A percentile compares a stretch with the other conserved stretches of the same genome.
Evolutionary conservation across 2,113 vertebrate species (phyloP).

Genomic region (Xiphophorus hellerii): DNA sequence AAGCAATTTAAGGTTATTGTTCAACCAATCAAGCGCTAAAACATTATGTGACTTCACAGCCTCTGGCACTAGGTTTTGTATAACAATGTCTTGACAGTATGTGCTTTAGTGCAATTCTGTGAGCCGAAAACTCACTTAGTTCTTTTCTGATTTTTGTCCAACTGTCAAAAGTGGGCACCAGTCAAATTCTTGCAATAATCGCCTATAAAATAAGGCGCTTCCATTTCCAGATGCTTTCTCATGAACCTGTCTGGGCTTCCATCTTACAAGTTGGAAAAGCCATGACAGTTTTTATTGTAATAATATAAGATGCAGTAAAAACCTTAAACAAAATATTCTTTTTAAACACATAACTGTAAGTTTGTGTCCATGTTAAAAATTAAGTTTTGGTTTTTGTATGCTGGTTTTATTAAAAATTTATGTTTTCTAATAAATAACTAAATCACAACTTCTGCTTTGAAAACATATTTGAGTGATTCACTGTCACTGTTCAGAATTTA

Average conservation of each 20-base stretch:
- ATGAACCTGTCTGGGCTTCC: not conserved
- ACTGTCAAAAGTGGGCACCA: not conserved
- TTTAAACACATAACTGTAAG: not conserved
- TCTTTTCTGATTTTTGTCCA: not conserved
- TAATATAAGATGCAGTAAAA: not conserved
- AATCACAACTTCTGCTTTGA: not conserved
- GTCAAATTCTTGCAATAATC: constrained; percentile 3
- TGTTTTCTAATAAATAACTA: too few relatives aligned
- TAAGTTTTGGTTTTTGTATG: not conserved
- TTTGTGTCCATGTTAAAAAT: not conserved
- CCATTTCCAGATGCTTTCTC: not conserved
- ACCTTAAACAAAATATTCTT: not conserved
- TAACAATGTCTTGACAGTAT: constrained; percentile 15
- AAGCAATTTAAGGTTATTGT: constrained; percentile 13
- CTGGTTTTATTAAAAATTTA: not conserved
- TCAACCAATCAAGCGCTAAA: not conserved
- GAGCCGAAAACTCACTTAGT: not conserved
- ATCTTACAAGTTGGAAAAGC: not conserved
- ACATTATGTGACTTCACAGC: not conserved
- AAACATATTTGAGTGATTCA: not conserved
- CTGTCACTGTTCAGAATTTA: not conserved
- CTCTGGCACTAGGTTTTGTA: not conserved
- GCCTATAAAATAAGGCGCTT: not conserved
- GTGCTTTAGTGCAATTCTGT: not conserved
- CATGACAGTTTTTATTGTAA: not conserved